Conservation (phyloP, 2,888 invertebrate genomes). For the Lamellibrachia columna region DNA sequence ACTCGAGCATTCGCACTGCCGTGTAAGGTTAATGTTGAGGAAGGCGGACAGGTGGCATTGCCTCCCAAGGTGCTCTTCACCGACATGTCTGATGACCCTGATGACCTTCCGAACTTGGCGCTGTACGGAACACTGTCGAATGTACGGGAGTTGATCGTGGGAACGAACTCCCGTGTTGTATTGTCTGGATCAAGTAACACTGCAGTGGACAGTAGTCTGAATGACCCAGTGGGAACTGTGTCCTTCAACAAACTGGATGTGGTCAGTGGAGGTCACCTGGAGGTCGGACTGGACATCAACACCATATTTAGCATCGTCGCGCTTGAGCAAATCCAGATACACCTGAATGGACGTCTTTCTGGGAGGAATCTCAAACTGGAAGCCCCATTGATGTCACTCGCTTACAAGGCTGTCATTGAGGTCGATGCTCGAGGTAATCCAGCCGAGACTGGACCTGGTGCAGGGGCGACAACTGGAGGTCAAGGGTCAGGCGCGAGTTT, state of each 20-base stretch:
- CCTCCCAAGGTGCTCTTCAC: conserved; percentile 47
- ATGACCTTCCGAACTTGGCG: conserved; percentile 42
- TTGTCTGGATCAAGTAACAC: conserved; percentile 42
- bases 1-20: conserved; percentile 45
- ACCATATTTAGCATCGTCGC: conserved; percentile 40
- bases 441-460: conserved; percentile 37
- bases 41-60: conserved; percentile 37
- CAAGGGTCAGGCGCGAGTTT: conserved; percentile 47
- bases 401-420: conserved; percentile 44
- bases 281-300: conserved; percentile 40
- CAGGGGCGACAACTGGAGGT: conserved; percentile 28
- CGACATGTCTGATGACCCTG: conserved; percentile 37
- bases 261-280: conserved; percentile 45
- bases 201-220: conserved; percentile 34
- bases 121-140: conserved; percentile 45
- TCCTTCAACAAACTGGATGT: conserved; percentile 45
- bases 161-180: conserved; percentile 41
- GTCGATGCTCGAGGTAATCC: conserved; percentile 39
- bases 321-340: conserved; percentile 18
- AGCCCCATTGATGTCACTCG: conserved; percentile 42
- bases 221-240: conserved; percentile 41
- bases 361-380: conserved; percentile 39
- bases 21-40: conserved; percentile 42
- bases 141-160: conserved; percentile 46
- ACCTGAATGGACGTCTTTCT: conserved; percentile 7